Conservation (phyloP, 1,140 invertebrate genomes). For the Halictus rubicundus region DNA sequence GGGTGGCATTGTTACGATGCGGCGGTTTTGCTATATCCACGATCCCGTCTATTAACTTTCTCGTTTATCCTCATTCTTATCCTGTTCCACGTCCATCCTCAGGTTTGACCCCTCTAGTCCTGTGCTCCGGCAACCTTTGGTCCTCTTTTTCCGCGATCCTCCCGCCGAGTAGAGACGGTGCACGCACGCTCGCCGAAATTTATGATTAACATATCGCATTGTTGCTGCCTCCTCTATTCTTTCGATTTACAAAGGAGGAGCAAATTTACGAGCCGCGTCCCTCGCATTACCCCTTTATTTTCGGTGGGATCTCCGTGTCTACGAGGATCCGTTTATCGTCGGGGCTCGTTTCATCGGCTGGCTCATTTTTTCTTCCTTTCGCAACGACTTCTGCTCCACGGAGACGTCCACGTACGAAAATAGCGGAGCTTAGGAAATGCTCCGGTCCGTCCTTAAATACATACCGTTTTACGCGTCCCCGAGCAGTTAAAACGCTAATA, state of each 20-base stretch:
- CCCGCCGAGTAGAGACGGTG: not conserved
- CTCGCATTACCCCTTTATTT: conserved; percentile 36
- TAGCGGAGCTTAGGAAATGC: not conserved
- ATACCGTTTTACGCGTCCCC: not conserved
- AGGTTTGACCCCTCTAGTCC: conserved; percentile 2
- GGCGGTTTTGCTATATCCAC: not conserved
- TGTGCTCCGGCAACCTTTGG: not conserved
- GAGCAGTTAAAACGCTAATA: not conserved
- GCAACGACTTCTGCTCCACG: not conserved
- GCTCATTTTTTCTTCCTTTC: not conserved
- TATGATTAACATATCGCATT: conserved; percentile 52
- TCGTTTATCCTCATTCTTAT: conserved; percentile 1
- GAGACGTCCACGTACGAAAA: not conserved
- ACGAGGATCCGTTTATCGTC: conserved; percentile 10
- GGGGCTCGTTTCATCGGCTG: not conserved
- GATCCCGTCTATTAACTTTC: not conserved
- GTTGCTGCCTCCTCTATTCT: conserved; percentile 37
- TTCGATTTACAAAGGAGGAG: conserved; percentile 46
- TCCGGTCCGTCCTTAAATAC: no score
- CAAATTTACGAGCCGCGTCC: conserved; percentile 46
- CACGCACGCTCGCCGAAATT: conserved; percentile 44
- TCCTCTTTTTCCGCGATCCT: conserved; percentile 9
- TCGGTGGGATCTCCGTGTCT: not conserved
- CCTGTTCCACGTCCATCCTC: not conserved
- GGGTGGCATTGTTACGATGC: no score